These are phyloP conservation scores for Parazoanthus atlanticus DNA, from an alignment of 92 coral and sea anemone species.

Conservation along the genomic window DNA sequence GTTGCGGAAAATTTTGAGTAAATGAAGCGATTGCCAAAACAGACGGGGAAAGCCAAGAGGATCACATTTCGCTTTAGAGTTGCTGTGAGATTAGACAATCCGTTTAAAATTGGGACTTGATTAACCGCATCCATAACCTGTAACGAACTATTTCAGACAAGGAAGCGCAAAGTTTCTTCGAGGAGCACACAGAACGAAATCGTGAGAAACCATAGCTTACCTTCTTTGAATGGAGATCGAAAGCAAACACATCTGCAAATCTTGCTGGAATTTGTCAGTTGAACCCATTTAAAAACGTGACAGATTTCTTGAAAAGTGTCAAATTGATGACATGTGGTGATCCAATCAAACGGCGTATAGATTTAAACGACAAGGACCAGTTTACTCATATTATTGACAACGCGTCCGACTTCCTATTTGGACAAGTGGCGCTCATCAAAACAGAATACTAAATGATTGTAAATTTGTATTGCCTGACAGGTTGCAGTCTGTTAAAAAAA, in stretches of 20 bases:
- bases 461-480: not conserved
- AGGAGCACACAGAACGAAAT: not conserved
- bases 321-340: slow-evolving; percentile 30
- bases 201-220: slow-evolving; percentile 18
- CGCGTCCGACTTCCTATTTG: not conserved
- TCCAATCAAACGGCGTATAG: slow-evolving; percentile 35
- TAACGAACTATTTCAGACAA: not conserved
- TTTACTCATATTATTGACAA: not conserved
- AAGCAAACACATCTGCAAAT: slow-evolving; percentile 44
- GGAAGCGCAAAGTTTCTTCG: not conserved
- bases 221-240: slow-evolving; percentile 34
- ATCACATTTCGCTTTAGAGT: slow-evolving; percentile 41
- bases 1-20: not conserved
- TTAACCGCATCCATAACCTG: not conserved
- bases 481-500: not conserved
- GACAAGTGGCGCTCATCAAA: not conserved
- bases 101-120: not conserved
- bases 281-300: slow-evolving; percentile 43
- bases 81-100: slow-evolving; percentile 20
- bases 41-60: not conserved
- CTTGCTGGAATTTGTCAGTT: slow-evolving; percentile 42
- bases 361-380: slow-evolving; percentile 16
- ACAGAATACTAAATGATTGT: not conserved
- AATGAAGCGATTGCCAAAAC: not conserved
- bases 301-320: slow-evolving; percentile 34